phyloP scores from a whole-genome alignment of 2,797 vertebrate species.

The Falco columbarius region DNA sequence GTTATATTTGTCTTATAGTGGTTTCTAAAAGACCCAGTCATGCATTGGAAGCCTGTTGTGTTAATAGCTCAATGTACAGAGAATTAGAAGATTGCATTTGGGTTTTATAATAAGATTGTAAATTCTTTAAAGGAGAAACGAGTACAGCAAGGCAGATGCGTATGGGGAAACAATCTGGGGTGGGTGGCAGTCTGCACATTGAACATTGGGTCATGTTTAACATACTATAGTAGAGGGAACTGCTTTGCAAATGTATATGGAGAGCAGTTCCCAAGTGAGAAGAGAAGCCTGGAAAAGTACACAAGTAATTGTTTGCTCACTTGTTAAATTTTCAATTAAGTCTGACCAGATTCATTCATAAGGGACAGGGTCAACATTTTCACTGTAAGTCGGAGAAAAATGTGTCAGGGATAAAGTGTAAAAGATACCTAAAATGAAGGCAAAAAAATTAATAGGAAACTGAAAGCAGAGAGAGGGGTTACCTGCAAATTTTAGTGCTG shows the following conservation, averaged over 20 bases:
- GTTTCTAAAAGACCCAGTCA: neutral
- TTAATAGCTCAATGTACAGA: neutral
- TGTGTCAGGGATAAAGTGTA: neutral
- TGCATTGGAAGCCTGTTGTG: neutral
- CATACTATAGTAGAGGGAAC: neutral
- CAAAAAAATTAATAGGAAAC: neutral
- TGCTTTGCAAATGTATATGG: neutral
- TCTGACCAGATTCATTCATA: neutral
- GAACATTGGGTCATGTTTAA: neutral
- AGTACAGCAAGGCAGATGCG: neutral
- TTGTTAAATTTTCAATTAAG: slow-evolving; percentile 25
- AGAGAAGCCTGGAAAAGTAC: neutral
- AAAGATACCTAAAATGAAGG: neutral
- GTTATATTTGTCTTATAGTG: neutral
- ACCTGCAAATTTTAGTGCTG: neutral
- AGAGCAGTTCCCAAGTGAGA: neutral
- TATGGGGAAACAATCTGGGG: neutral
- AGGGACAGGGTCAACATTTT: neutral
- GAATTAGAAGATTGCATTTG: neutral
- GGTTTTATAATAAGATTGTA: neutral
- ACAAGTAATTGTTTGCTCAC: slow-evolving; percentile 8
- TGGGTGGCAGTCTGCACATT: neutral
- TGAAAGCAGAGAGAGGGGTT: neutral
- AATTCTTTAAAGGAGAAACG: neutral
- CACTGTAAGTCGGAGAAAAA: neutral